Base-by-base conservation (phyloP, 1,140 invertebrate species). In the Gryllus bimaculatus region DNA sequence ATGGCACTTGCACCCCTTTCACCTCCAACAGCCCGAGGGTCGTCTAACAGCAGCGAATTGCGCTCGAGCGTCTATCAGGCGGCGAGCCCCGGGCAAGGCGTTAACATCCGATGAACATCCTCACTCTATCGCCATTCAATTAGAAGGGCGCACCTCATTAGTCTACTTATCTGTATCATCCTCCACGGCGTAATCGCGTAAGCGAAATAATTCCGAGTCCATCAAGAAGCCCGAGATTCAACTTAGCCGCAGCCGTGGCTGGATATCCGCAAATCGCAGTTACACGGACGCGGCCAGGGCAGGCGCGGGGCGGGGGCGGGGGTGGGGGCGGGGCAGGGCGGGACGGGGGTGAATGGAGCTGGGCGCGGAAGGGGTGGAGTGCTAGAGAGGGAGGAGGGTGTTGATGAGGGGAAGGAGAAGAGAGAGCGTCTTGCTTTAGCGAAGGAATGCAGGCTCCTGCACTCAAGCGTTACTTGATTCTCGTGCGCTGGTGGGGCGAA, bases 151-250 rank as follows among this genome's bases (percentile, higher is more conserved):
- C 54, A 66, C 54, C 54, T 66, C 54, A 66, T 66, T 66, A 66
- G 54, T 66, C 54, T 66, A 66, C 54, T 66, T 66, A 66, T 66
- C 54, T 66, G 10, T 66, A 66, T 66, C 54, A 66, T 66, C 54
- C 54, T 66, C 54, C 10, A 66, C 54, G 54, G 54, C 10, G 54
- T 66, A 66, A 66, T 66, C 54, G 54, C 54, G 54, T 66, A 66
- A 66, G 54, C 54, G 54, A 66, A 66, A 66, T 66, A 66, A 66
- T 66, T 66, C 54, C 54, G 54, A 66, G 54, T 66, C 54, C 54
- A 66, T 66, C 54, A 66, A 66, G 54, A 66, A 66, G 54, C 54
- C 54, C 54, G 54, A 66, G 54, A 66, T 66, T 66, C 10, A 66
- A 66, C n/a, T 66, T 66, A 66, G 54, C 18, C 54, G 10, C 10